phyloP scores from a whole-genome alignment of 2,113 vertebrate genomes.

The Anoplopoma fimbria region DNA sequence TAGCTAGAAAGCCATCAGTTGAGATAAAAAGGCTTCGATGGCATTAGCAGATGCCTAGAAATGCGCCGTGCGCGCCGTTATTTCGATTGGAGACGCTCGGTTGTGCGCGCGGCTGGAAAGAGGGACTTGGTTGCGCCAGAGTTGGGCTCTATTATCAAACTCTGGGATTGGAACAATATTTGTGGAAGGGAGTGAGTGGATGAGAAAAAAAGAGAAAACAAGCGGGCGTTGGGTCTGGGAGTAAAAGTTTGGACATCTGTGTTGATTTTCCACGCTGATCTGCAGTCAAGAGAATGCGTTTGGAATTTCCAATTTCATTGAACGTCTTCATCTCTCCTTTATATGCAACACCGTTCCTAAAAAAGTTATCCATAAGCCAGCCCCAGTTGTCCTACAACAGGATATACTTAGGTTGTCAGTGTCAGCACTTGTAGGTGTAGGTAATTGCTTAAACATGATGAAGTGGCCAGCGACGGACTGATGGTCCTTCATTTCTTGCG shows the following conservation, averaged over 20 bases:
- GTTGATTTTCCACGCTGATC: slow-evolving; percentile 65
- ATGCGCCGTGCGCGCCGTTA: slow-evolving; percentile 57
- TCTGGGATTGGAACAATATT: slow-evolving; percentile 44
- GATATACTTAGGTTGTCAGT: neutral
- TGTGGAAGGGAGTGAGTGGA: slow-evolving; percentile 47
- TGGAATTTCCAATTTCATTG: slow-evolving; percentile 12
- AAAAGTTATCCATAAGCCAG: neutral
- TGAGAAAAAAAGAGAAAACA: neutral
- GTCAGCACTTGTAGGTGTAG: neutral
- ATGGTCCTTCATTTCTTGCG: slow-evolving; percentile 48
- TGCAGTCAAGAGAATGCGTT: slow-evolving; percentile 24
- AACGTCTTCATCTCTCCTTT: neutral
- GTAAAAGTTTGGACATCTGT: slow-evolving; percentile 58
- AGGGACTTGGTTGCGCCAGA: slow-evolving; percentile 67
- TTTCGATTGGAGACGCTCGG: slow-evolving; percentile 25
- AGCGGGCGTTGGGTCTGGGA: slow-evolving; percentile 37
- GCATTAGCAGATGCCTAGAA: slow-evolving; percentile 55
- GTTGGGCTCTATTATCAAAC: slow-evolving; percentile 51
- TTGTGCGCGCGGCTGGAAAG: slow-evolving; percentile 50
- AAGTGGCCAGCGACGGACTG: slow-evolving; percentile 8
- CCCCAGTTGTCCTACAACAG: neutral
- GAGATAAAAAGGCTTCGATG: slow-evolving; percentile 62
- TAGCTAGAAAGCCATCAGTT: slow-evolving; percentile 23
- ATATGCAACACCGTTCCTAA: neutral
- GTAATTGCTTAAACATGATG: slow-evolving; percentile 21